A percentile compares a stretch with the other conserved stretches of the same genome.
Conservation (phyloP, 2,113 vertebrate genomes). For the Corvus cornix region DNA sequence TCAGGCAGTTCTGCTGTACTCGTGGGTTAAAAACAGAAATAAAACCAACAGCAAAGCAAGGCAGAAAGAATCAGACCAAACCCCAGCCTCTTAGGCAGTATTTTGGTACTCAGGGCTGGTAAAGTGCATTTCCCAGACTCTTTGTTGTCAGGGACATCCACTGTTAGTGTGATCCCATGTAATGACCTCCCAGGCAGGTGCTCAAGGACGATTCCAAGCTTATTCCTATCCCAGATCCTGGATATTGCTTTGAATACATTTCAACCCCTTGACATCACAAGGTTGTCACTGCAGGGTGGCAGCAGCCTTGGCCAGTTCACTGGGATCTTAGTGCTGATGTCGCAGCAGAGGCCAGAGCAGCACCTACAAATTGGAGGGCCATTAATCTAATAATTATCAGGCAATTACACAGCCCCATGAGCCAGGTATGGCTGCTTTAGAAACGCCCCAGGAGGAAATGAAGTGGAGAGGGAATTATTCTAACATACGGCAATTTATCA, state of each 20-base stretch:
- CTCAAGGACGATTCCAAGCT: neutral
- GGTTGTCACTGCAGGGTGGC: neutral
- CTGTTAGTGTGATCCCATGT: fast-evolving
- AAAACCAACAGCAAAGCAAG: neutral
- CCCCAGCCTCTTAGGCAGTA: neutral
- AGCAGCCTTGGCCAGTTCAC: neutral
- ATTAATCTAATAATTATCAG: neutral
- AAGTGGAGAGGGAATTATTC: neutral
- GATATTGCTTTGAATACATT: neutral
- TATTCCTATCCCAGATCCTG: neutral
- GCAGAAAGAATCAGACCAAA: neutral
- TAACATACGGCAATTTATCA: neutral
- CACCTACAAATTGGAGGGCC: neutral
- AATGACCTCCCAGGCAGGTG: neutral
- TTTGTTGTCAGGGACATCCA: fast-evolving
- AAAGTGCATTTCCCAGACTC: neutral
- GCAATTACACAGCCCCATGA: neutral
- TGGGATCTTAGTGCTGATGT: neutral
- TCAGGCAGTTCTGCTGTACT: neutral
- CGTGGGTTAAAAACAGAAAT: neutral
- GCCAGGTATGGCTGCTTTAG: neutral
- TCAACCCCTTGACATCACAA: neutral
- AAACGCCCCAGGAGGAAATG: neutral
- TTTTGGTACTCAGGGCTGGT: neutral
- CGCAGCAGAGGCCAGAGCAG: neutral